Base-by-base conservation (phyloP, 2,797 vertebrate species). In the Sebastes flavidus region DNA sequence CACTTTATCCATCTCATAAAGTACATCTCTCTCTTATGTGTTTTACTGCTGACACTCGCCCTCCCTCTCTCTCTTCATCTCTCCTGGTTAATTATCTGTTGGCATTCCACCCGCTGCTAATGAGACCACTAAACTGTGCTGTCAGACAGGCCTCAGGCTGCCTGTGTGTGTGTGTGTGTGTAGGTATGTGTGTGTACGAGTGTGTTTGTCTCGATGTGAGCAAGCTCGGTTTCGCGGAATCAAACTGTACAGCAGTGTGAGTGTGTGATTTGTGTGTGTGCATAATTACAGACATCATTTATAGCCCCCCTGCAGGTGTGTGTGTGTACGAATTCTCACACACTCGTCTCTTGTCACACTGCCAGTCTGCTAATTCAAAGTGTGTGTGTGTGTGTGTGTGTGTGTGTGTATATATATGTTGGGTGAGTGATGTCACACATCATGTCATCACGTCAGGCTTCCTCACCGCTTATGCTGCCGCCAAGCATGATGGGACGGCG, bases 81-180 rank as follows among this genome's bases (percentile, higher is more conserved):
- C 89, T 88, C 74, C 82, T 81, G 80, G 87, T 91, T 91, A 92
- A 94, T 95, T 90, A 90, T 91, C 91, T 88, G 91, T 92, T 92
- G 87, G 86, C 87, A 93, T 94, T 91, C 87, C 87, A 83, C 83
- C 65, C 63, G 75, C 89, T 85, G 88, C 93, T 94, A 95, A 95
- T 94, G 94, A 95, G 94, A 93, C 93, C 93, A 76, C 93, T 93
- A 94, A 95, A 92, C 89, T 89, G 83, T 91, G 81, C 81, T 91
- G 88, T 83, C 86, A 93, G 92, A 93, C 90, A 85, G 71, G 88
- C 93, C 90, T 81, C 32, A 18, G 89, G 90, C 25, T 11, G 55
- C 61, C 30, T 52, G 79, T 78, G 78, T 75, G 54, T 71, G 65
- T 75, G 32, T 71, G 42, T 66, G 67, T 12, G 22, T 29, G 74